Base-by-base conservation (phyloP, 2,888 invertebrate species). In the Dasysyrphus tricinctus region DNA sequence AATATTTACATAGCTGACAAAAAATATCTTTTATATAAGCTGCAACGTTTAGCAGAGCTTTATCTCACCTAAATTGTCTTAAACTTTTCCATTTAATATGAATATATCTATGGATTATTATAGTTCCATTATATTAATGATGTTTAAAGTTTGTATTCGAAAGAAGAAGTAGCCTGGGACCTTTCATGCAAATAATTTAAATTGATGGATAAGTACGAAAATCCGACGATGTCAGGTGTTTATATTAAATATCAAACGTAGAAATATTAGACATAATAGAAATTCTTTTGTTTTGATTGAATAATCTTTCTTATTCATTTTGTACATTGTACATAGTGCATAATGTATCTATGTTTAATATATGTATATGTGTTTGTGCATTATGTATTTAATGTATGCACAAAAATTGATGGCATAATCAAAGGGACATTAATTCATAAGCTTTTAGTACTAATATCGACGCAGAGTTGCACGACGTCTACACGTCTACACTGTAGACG, bases 151-250 rank as follows among this genome's bases (percentile, higher is more conserved):
- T 69, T 76, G n/a, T 57, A 19, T 67, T 47, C 47, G 47, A 47
- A n/a, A 3, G 32, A n/a, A 3, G 32, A 3, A 32, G 24, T n/a
- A 57, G 16, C 37, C 39, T 19, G 47, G 4, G 59, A 59, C 57
- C 67, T 57, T 76, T 19, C 16, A 69, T 39, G 57, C 57, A 69
- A 69, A 59, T 76, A 69, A 76, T 76, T 76, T 76, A 34, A 69
- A 67, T 67, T 76, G 76, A 76, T 76, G 76, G 57, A 76, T 67
- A 57, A 67, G 3, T 37, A 19, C 19, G 67, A 44, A 67, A 67
- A 76, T 76, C 57, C 76, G 57, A 42, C 47, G 49, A 16, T 16
- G 47, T 16, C 5, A 24, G 49, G 29, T 12, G 16, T 65, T 56
- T 14, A 61, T 14, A 51, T 51, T 49, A 39, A n/a, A 39, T 63